Conservation (phyloP, 2,797 vertebrate species). For the Enteromius thamalakanensis region DNA sequence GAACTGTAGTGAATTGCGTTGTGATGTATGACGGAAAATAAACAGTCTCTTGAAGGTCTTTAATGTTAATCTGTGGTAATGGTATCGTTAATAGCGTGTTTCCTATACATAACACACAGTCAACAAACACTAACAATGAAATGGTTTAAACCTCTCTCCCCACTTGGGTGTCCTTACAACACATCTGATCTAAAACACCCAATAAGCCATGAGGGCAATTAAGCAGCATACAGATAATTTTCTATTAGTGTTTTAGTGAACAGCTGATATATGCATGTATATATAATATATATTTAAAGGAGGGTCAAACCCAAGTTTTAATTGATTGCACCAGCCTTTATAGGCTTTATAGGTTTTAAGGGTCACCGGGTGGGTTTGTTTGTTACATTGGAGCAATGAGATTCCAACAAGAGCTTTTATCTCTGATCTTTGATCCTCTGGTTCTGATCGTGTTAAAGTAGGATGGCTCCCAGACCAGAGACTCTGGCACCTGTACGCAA, state of each 20-base stretch:
- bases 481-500: slow-evolving; percentile 47
- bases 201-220: not conserved
- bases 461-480: slow-evolving; percentile 45
- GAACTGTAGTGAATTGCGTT: slow-evolving; percentile 31
- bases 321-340: slow-evolving; percentile 23
- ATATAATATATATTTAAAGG: not conserved
- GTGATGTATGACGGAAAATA: slow-evolving; percentile 41
- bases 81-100: slow-evolving; percentile 10
- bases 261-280: no score
- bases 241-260: not conserved
- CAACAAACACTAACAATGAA: slow-evolving; percentile 21
- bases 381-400: slow-evolving; percentile 16
- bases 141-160: slow-evolving; percentile 3
- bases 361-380: slow-evolving; percentile 23
- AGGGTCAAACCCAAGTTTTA: slow-evolving; percentile 4
- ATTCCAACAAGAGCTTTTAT: slow-evolving; percentile 40
- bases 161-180: slow-evolving; percentile 8
- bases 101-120: slow-evolving; percentile 16
- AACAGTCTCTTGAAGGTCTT: slow-evolving; percentile 37
- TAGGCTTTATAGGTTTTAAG: slow-evolving; percentile 5
- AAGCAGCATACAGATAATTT: not conserved
- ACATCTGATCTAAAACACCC: not conserved
- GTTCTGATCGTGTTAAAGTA: slow-evolving; percentile 46
- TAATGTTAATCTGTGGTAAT: not conserved
- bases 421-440: slow-evolving; percentile 48